Evolutionary conservation across 2,113 vertebrate species (phyloP), one percentile per base, ranked within the genome.

Genomic region (Emberiza fucata): DNA sequence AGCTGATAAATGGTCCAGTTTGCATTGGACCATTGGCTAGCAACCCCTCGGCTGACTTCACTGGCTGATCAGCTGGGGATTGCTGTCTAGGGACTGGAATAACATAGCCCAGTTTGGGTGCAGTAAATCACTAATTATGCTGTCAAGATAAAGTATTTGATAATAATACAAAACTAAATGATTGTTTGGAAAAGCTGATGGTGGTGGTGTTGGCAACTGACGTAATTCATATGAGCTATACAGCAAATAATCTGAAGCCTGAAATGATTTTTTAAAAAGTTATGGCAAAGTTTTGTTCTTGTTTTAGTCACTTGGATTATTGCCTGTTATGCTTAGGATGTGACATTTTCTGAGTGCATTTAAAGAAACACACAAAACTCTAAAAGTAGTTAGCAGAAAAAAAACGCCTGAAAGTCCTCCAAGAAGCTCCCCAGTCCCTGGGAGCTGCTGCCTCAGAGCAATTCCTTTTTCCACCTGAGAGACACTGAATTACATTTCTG

Each of bases 121-220:
- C 85, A 93, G 16, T 75, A 95, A 86, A 88, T 94, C 76, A 86
- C 60, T 68, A 24, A 66, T 90, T 68, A 86, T 64, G n/a, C 86
- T 94, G 79, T 44, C 90, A 70, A 56, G 64, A 56, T 88, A 56
- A 95, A 93, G 51, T 86, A 88, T 86, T 90, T 93, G 33, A 78
- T 83, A 92, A 80, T 73, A 93, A 77, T 33, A 90, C n/a, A 85
- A 85, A 94, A 61, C 31, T 61, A 92, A 92, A 81, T 1, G 6
- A 40, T 68, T 82, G 21, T 48, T 76, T 78, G 51, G 81, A 88
- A 94, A 95, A 94, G 48, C 28, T 86, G 65, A 53, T 60, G 59
- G 47, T 28, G 28, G 48, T 64, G 45, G 19, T 64, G 47, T 29
- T 81, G 75, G 75, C 68, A 77, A 15, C 2, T 44, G 60, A 90